Base-by-base conservation (phyloP, 2,888 invertebrate genomes). In the Dione vanillae region DNA sequence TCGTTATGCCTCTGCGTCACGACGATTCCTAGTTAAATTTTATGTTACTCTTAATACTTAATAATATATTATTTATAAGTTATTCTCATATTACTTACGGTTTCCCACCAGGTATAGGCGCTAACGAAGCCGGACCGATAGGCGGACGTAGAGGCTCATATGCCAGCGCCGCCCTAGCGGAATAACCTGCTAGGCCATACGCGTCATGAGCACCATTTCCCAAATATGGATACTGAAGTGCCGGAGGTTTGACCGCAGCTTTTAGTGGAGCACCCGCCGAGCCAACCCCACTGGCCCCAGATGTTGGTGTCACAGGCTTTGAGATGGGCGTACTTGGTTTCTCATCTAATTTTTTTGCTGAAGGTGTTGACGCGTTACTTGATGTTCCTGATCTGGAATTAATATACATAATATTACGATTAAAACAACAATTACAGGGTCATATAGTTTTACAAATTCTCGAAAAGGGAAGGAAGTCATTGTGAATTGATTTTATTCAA, bases 271-370 rank as follows among this genome's bases (percentile, higher is more conserved):
- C 95, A 86, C 88, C 94, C 83, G 94, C 94, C 0, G 95, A 92
- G 67, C 94, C 94, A 74, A 94, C 94, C 65, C 95, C 90, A 74
- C 94, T 94, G 68, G 94, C 93, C 56, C 96, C 95, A 2, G 95
- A 94, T 19, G 97, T 98, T 5, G 98, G 98, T 49, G 98, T 98
- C 73, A 97, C 96, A 8, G 97, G 96, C 92, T 98, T 98, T 14
- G 97, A 97, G 79, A 98, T 97, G 7, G 98, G 98, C 40, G 98
- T 98, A 75, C 96, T 96, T 11, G 98, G 97, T 88, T 98, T 98
- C 82, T 98, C 98, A 86, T 97, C 97, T 87, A 97, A 92, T 87
- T 97, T 97, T 87, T 97, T 97, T 75, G 97, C 96, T 71, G 97
- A 97, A 1, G 97, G 97, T 43, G 97, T 97, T 79, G 97, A 97